phyloP scores from a whole-genome alignment of 2,797 vertebrate genomes.

The Anguilla obscura region DNA sequence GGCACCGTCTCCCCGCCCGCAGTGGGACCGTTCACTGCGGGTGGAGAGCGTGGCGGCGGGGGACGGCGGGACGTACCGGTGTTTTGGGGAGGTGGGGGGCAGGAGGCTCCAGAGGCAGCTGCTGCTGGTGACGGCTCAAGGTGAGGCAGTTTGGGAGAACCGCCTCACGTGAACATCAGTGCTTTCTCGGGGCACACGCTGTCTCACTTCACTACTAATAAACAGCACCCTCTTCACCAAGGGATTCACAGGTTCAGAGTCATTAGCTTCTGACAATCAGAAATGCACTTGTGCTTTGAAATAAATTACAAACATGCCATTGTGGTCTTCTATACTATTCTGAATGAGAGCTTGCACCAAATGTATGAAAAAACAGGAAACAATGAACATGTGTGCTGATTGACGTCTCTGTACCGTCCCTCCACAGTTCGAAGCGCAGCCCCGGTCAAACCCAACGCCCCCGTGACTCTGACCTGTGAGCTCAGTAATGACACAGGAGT shows the following conservation, averaged over 20 bases:
- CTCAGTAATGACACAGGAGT: constrained; percentile 59
- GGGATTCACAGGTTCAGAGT: background rate
- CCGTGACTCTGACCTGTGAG: constrained; percentile 62
- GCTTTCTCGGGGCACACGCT: background rate
- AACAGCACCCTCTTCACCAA: background rate
- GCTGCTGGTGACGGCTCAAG: constrained; percentile 65
- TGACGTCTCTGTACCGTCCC: constrained; percentile 21
- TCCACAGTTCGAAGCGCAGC: constrained; percentile 55
- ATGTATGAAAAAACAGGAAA: background rate
- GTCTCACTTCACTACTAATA: background rate
- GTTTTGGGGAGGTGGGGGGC: constrained; percentile 50
- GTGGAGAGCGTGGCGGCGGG: constrained; percentile 54
- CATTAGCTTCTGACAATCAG: background rate
- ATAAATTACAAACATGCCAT: background rate
- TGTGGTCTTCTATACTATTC: background rate
- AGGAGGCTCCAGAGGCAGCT: constrained; percentile 52
- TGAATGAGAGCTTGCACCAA: background rate
- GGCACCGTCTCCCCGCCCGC: background rate
- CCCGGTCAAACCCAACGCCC: constrained; percentile 33
- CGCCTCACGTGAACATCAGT: background rate
- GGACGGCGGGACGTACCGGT: constrained; percentile 66
- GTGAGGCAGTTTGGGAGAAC: constrained; percentile 49
- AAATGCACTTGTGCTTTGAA: background rate
- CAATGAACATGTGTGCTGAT: background rate
- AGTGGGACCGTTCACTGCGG: constrained; percentile 51